Conservation (phyloP, 1,140 invertebrate species). For the Heliconius congener region DNA sequence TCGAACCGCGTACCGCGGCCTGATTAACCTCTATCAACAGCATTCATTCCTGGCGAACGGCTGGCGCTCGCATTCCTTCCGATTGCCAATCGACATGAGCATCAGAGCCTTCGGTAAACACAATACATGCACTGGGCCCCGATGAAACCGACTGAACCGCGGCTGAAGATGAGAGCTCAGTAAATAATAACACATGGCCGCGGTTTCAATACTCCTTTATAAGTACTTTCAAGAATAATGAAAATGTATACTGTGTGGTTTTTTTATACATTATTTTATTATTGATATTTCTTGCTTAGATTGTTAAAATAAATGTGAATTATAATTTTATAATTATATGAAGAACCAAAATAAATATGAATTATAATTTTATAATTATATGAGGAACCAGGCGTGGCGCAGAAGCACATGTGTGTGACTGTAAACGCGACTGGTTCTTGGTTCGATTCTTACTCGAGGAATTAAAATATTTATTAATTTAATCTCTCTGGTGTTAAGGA, state of each 20-base stretch:
- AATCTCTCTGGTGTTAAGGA: too few relatives aligned
- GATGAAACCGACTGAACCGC: slow-evolving; percentile 57
- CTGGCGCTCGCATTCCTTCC: slow-evolving; percentile 53
- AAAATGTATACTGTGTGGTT: neutral
- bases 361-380: neutral
- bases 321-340: neutral
- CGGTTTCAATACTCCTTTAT: slow-evolving; percentile 28
- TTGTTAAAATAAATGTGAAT: neutral
- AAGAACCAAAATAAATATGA: too few relatives aligned
- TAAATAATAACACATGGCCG: slow-evolving; percentile 60
- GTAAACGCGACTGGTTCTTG: too few relatives aligned
- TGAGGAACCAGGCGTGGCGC: too few relatives aligned
- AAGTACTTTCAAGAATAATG: slow-evolving; percentile 12
- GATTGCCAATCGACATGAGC: slow-evolving; percentile 74
- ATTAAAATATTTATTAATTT: too few relatives aligned
- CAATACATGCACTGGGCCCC: slow-evolving; percentile 65
- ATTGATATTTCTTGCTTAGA: too few relatives aligned
- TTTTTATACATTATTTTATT: too few relatives aligned
- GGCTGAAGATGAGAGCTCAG: slow-evolving; percentile 58
- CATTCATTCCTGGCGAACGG: slow-evolving; percentile 55
- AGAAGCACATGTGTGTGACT: too few relatives aligned
- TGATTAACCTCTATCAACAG: slow-evolving; percentile 37
- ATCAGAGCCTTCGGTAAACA: slow-evolving; percentile 70
- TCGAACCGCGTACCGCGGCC: slow-evolving; percentile 20
- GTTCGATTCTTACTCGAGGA: too few relatives aligned